These are phyloP conservation scores for Chaetodon trifascialis DNA, from an alignment of 2,113 vertebrate genomes.

Conservation along the genomic window DNA sequence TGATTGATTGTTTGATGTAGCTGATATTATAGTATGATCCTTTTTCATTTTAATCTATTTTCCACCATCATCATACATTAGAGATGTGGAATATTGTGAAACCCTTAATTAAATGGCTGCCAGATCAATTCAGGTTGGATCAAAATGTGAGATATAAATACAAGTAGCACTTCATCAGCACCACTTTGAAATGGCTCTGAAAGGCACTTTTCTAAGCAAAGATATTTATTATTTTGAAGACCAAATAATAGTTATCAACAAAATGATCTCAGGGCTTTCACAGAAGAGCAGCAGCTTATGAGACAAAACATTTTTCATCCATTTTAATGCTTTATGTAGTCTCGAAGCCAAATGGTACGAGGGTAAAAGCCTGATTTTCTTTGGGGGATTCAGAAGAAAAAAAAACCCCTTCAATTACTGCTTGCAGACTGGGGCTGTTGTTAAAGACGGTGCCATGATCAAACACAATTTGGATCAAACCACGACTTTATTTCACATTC, in stretches of 20 bases:
- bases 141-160: constrained; percentile 27
- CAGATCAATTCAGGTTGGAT: constrained; percentile 27
- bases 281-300: constrained; percentile 41
- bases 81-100: constrained; percentile 2
- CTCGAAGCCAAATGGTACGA: constrained; percentile 59
- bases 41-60: constrained; percentile 1
- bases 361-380: constrained; percentile 57
- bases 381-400: constrained; percentile 43
- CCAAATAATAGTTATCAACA: constrained; percentile 47
- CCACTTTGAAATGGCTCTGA: constrained; percentile 21
- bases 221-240: constrained; percentile 35
- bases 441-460: constrained; percentile 73
- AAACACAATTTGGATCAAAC: constrained; percentile 84
- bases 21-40: background rate
- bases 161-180: constrained; percentile 13
- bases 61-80: background rate
- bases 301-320: constrained; percentile 64
- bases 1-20: constrained; percentile 8
- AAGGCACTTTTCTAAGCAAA: constrained; percentile 30
- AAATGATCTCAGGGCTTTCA: constrained; percentile 47
- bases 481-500: constrained; percentile 78
- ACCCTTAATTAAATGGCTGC: constrained; percentile 2
- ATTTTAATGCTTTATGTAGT: constrained; percentile 52
- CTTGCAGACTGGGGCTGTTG: constrained; percentile 72
- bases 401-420: constrained; percentile 64